Percentiles rank a stretch among this genome's conserved stretches.
These are phyloP conservation scores for Sporophila hypoxantha DNA, from an alignment of 2,113 vertebrate genomes.

Conservation along the genomic window DNA sequence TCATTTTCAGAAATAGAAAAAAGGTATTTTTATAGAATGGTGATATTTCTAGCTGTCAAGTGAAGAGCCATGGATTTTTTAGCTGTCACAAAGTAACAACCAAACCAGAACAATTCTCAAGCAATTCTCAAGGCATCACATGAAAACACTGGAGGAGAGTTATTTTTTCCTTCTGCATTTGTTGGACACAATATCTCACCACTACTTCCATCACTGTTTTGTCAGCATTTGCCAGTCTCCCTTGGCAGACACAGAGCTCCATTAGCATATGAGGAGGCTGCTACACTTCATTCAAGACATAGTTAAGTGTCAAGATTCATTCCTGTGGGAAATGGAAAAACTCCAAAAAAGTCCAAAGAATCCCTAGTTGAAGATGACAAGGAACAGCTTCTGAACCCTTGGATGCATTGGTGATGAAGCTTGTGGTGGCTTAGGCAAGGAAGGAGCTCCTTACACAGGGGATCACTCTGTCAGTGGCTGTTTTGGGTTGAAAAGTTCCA, in stretches of 20 bases:
- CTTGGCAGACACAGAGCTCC: not conserved
- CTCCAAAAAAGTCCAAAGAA: not conserved
- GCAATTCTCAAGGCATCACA: slow-evolving; percentile 4
- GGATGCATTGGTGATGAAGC: not conserved
- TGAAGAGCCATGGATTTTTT: not conserved
- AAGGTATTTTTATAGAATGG: not conserved
- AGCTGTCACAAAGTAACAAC: slow-evolving; percentile 16
- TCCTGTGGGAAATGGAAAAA: slow-evolving; percentile 9
- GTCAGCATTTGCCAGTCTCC: slow-evolving; percentile 5
- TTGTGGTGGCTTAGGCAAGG: not conserved
- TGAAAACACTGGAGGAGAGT: not conserved
- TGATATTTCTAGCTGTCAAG: slow-evolving; percentile 4
- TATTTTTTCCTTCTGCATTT: not conserved
- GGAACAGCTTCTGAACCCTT: not conserved
- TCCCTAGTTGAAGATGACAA: not conserved
- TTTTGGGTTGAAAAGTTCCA: not conserved
- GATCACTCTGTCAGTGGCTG: not conserved
- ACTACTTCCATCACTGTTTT: not conserved
- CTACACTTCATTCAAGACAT: not conserved
- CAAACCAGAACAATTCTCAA: slow-evolving; percentile 34
- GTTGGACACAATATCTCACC: slow-evolving; percentile 18
- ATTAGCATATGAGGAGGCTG: slow-evolving; percentile 44
- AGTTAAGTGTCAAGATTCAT: slow-evolving; percentile 12
- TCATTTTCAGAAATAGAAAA: slow-evolving; percentile 8
- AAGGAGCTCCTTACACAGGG: not conserved